Evolutionary conservation across 2,888 invertebrate genomes (phyloP).

Genomic region (Lasioglossum leucozonium): DNA sequence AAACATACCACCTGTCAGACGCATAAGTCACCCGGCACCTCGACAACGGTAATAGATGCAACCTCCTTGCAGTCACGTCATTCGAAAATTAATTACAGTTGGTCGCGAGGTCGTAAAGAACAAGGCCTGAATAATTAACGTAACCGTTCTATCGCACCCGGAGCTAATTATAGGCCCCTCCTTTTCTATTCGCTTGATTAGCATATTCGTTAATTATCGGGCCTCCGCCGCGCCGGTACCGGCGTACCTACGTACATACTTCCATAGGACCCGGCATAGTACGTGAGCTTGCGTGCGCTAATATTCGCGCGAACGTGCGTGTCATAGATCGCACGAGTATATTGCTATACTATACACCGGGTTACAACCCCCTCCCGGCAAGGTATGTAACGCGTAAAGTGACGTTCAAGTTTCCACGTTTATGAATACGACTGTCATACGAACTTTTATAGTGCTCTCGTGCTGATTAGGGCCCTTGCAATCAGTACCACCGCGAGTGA

Average conservation of each 20-base stretch:
- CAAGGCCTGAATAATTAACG: conserved; percentile 81
- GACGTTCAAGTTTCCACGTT: conserved; percentile 44
- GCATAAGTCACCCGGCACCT: conserved; percentile 72
- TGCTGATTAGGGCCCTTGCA: not conserved
- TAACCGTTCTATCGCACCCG: conserved; percentile 77
- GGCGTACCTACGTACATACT: conserved; percentile 44
- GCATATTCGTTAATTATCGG: conserved; percentile 82
- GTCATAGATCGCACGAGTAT: conserved; percentile 56
- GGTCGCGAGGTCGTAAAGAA: conserved; percentile 75
- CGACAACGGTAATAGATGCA: conserved; percentile 77
- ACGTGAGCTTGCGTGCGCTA: conserved; percentile 69
- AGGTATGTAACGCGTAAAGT: conserved; percentile 42
- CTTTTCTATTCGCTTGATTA: conserved; percentile 78
- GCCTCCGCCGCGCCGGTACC: conserved; percentile 47
- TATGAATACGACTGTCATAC: conserved; percentile 17
- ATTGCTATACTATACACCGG: conserved; percentile 5
- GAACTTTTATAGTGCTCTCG: not conserved
- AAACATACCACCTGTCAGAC: conserved; percentile 66
- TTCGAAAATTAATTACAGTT: conserved; percentile 80
- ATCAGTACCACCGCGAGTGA: not conserved
- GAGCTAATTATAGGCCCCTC: conserved; percentile 80
- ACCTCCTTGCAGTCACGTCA: conserved; percentile 80
- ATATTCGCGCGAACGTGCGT: conserved; percentile 69
- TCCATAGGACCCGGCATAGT: conserved; percentile 43
- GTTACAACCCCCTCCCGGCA: conserved; percentile 42